Evolutionary conservation across 2,797 vertebrate genomes (phyloP).

Genomic region (Buceros bicornis): DNA sequence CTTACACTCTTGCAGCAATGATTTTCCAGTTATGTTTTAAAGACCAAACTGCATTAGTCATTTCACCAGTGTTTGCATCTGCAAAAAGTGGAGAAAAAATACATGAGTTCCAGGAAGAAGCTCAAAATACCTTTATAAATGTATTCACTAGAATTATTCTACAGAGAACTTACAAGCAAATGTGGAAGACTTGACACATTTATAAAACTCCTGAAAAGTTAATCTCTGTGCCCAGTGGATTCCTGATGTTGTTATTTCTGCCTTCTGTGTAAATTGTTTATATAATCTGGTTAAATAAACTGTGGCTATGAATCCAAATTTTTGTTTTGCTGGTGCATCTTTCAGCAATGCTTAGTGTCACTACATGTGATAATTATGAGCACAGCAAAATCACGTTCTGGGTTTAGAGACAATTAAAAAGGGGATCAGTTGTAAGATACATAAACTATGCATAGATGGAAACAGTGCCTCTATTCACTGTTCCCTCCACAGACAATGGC

Average conservation of each 20-base stretch:
- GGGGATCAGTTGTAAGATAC: not conserved
- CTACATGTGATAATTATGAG: rapidly evolving
- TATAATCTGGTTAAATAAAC: not conserved
- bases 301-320: not conserved
- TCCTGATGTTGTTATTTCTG: not conserved
- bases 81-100: conserved; percentile 1
- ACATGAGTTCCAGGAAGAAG: not conserved
- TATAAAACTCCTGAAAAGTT: not conserved
- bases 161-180: not conserved
- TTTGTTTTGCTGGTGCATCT: not conserved
- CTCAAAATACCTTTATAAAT: conserved; percentile 10
- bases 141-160: not conserved
- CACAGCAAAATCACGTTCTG: not conserved
- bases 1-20: not conserved
- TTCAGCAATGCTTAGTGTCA: not conserved
- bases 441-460: not conserved
- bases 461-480: not conserved
- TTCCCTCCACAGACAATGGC: not conserved
- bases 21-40: not conserved
- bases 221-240: not conserved
- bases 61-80: not conserved
- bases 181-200: not conserved
- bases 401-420: not conserved
- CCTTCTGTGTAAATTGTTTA: not conserved
- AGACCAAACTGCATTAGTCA: not conserved